Evolutionary conservation across 2,888 invertebrate species (phyloP), one percentile per base, ranked within the genome.

Genomic region (Galerucella pusilla): DNA sequence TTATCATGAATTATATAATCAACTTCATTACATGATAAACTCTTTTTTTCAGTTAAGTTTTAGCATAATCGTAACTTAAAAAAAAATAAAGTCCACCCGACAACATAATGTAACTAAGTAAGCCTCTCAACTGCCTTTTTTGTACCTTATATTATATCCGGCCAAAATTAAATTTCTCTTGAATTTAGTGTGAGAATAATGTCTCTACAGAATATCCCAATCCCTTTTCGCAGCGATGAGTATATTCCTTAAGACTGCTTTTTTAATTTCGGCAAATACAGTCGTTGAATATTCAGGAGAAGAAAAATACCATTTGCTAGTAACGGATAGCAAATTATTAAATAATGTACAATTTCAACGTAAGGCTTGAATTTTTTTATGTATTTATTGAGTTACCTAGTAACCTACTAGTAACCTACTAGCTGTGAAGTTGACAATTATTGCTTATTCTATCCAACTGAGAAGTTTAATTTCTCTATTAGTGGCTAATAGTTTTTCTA

Each of bases 91-190:
- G 46, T 65, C 46, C 46, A 20, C 12, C 46, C 64, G 64, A 65
- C 64, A 46, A n/a, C 9, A 46, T 49, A 49, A 65, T 65, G 10
- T 46, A 46, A 45, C 9, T 65, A 45, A 65, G 46, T 65, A 65
- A 65, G 46, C 64, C 46, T 65, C 64, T 65, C 64, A 65, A 65
- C 46, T 65, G 45, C 46, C 68, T 68, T 45, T 12, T 45, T 20
- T 60, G 16, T 61, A 61, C 61, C 61, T 35, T 61, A 35, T 14
- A 63, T 7, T 67, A 68, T 46, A 59, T 46, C 45, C 68, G 7
- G 45, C 59, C n/a, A 46, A 68, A 68, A 68, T 68, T 68, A 60
- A 68, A 68, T 68, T 59, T 59, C 68, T 59, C 45, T 45, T 35
- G 16, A 59, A 68, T 68, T 68, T 45, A 60, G 68, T 59, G 16